Conservation (phyloP, 2,888 invertebrate genomes). For the Mythimna ferrago region DNA sequence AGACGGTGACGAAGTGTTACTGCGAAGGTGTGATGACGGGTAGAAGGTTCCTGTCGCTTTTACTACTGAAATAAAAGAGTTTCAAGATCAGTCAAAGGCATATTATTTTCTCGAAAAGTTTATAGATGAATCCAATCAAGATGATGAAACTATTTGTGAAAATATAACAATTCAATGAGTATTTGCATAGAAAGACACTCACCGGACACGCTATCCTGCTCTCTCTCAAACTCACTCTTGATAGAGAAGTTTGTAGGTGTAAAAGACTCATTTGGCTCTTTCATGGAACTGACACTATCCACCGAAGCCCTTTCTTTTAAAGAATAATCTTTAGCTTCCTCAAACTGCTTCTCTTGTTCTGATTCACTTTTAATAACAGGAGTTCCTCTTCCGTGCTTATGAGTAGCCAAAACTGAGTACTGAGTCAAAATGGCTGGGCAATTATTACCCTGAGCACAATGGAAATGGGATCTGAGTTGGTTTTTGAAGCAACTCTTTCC, state of each 20-base stretch:
- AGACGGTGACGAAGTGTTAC: slow-evolving; percentile 89
- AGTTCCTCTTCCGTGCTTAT: slow-evolving; percentile 87
- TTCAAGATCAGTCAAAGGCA: slow-evolving; percentile 55
- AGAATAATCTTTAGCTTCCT: slow-evolving; percentile 89
- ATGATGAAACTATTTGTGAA: background rate
- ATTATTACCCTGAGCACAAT: slow-evolving; percentile 87
- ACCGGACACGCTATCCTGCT: slow-evolving; percentile 89
- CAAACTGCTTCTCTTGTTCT: slow-evolving; percentile 83
- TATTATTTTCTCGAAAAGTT: background rate
- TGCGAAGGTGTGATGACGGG: slow-evolving; percentile 93
- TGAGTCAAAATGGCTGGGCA: slow-evolving; percentile 88
- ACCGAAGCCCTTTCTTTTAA: slow-evolving; percentile 87
- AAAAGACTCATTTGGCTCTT: slow-evolving; percentile 80
- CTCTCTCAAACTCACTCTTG: slow-evolving; percentile 88
- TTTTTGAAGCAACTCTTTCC: slow-evolving; percentile 89
- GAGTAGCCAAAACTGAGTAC: slow-evolving; percentile 88
- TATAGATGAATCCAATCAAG: background rate
- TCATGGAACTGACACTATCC: slow-evolving; percentile 83
- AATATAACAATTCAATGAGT: background rate
- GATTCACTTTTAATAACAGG: slow-evolving; percentile 84
- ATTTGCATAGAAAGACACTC: slow-evolving; percentile 73
- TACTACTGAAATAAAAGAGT: slow-evolving; percentile 93
- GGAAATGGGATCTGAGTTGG: slow-evolving; percentile 86
- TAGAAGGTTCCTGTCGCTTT: slow-evolving; percentile 98
- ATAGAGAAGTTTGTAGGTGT: slow-evolving; percentile 86